Evolutionary conservation across 2,113 vertebrate genomes (phyloP).

Genomic region (Isichthys henryi): DNA sequence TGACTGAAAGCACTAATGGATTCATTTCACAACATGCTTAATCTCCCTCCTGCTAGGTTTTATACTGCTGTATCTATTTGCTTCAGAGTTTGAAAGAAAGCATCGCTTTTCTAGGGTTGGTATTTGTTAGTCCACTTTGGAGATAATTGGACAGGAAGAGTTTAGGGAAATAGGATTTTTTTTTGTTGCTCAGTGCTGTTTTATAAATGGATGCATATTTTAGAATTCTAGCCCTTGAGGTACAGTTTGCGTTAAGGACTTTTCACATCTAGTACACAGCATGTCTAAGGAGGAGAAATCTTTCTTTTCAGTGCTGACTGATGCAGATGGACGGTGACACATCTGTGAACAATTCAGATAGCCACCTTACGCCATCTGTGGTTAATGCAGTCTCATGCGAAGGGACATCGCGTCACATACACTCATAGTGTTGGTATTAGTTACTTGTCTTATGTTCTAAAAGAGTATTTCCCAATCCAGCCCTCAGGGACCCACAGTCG

Average conservation of each 20-base stretch:
- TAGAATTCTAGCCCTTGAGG: not conserved
- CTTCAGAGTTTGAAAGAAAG: not conserved
- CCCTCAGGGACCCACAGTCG: not conserved
- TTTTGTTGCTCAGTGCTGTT: not conserved
- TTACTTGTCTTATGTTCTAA: not conserved
- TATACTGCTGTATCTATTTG: not conserved
- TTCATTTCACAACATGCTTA: not conserved
- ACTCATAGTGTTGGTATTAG: not conserved
- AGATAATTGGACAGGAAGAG: not conserved
- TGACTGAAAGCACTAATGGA: slow-evolving; percentile 7
- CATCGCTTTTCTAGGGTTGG: not conserved
- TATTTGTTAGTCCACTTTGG: not conserved
- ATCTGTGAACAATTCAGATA: not conserved
- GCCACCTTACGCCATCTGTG: not conserved
- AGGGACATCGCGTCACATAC: not conserved
- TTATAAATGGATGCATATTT: not conserved
- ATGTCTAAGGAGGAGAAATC: not conserved
- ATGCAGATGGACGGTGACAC: not conserved
- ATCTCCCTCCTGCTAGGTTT: not conserved
- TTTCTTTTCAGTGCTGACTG: not conserved
- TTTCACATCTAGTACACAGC: not conserved
- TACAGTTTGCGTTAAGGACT: not conserved
- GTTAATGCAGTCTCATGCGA: not conserved
- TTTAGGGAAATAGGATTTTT: slow-evolving; percentile 3
- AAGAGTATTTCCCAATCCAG: not conserved